Conservation (phyloP, 1,140 invertebrate species). For the Zaprionus taronus region DNA sequence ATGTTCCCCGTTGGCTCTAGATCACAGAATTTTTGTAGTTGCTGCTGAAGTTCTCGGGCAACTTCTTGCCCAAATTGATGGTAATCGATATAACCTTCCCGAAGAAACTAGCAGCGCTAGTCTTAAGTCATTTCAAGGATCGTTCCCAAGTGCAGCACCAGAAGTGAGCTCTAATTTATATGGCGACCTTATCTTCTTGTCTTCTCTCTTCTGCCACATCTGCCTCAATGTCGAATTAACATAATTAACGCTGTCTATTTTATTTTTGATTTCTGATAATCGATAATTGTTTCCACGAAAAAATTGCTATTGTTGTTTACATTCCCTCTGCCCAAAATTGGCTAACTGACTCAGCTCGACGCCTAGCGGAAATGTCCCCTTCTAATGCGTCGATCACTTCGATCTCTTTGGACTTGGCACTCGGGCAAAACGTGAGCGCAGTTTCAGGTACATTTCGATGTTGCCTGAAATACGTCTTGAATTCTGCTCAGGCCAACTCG, state of each 20-base stretch:
- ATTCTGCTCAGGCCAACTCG: neutral
- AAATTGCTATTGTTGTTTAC: slow-evolving; percentile 10
- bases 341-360: neutral
- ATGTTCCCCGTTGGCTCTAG: neutral
- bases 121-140: slow-evolving; percentile 55
- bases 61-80: slow-evolving; percentile 40
- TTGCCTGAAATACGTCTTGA: neutral
- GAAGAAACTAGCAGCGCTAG: neutral
- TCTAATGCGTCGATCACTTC: neutral
- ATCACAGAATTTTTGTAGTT: neutral
- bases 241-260: slow-evolving; percentile 33
- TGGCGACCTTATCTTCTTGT: neutral
- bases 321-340: neutral
- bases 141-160: neutral
- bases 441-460: neutral
- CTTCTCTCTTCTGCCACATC: neutral
- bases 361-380: neutral
- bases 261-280: slow-evolving; percentile 5
- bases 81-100: slow-evolving; percentile 62
- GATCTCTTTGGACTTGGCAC: neutral
- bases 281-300: slow-evolving; percentile 40
- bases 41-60: slow-evolving; percentile 7
- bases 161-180: neutral
- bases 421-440: neutral
- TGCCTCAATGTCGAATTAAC: slow-evolving; percentile 25